A percentile compares a stretch with the other conserved stretches of the same genome.
Conservation (phyloP, 1,140 invertebrate species). For the Drosophila albomicans region DNA sequence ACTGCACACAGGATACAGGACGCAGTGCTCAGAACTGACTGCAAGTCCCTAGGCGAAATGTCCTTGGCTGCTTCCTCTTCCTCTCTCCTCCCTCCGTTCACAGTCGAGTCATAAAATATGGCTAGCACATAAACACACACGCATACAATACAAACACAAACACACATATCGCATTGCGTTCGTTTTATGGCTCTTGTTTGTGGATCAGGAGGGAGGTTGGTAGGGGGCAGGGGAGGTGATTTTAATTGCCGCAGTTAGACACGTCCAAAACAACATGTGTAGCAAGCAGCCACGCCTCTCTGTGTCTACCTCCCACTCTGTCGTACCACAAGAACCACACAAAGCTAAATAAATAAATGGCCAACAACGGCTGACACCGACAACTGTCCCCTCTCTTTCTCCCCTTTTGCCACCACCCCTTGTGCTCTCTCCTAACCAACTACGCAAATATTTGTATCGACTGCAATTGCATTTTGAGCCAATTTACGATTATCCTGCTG, state of each 20-base stretch:
- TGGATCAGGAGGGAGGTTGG: background rate
- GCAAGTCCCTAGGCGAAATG: slow-evolving; percentile 49
- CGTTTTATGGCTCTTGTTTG: slow-evolving; percentile 70
- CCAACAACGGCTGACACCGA: slow-evolving; percentile 52
- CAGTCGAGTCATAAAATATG: slow-evolving; percentile 69
- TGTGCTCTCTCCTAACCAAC: background rate
- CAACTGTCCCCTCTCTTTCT: background rate
- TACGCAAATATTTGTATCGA: slow-evolving; percentile 38
- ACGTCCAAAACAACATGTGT: slow-evolving; percentile 65
- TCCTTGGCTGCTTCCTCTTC: slow-evolving; percentile 53
- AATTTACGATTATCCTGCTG: slow-evolving; percentile 22
- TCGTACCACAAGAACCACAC: slow-evolving; percentile 12
- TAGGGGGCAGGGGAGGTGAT: slow-evolving; percentile 4
- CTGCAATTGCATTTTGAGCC: slow-evolving; percentile 47
- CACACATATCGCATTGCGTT: slow-evolving; percentile 42
- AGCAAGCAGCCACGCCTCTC: slow-evolving; percentile 3
- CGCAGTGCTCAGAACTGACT: slow-evolving; percentile 7
- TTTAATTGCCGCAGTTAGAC: slow-evolving; percentile 78
- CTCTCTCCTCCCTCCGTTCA: background rate
- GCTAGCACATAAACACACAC: slow-evolving; percentile 20
- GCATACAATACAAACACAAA: background rate
- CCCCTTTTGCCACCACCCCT: too few species aligned
- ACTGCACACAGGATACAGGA: slow-evolving; percentile 25
- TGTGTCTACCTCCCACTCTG: background rate
- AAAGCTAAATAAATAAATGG: slow-evolving; percentile 66